Evolutionary conservation across 2,888 invertebrate genomes (phyloP).

Genomic region (Diarsia rubi): DNA sequence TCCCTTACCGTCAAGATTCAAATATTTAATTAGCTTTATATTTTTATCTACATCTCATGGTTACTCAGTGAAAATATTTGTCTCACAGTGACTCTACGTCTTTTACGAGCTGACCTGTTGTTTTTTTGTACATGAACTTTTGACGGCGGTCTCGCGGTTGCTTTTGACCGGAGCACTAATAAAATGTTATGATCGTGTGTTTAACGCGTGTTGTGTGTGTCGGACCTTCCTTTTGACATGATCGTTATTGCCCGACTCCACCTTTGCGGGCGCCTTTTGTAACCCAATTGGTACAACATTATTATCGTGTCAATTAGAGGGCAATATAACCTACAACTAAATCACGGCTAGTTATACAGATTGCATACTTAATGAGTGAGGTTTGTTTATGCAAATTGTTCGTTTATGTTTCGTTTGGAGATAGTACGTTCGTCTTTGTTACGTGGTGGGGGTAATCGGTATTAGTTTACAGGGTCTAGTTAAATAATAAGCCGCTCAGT

Average conservation of each 20-base stretch:
- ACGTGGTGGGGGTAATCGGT: slow-evolving; percentile 82
- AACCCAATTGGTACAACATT: slow-evolving; percentile 86
- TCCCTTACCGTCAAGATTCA: slow-evolving; percentile 52
- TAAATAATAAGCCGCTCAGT: slow-evolving; percentile 88
- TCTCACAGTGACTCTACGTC: slow-evolving; percentile 86
- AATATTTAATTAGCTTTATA: slow-evolving; percentile 65
- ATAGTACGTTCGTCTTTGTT: slow-evolving; percentile 75
- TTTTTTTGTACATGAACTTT: slow-evolving; percentile 88
- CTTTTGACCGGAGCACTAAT: slow-evolving; percentile 90
- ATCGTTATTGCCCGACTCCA: slow-evolving; percentile 88
- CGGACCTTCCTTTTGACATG: slow-evolving; percentile 90
- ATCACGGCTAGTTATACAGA: slow-evolving; percentile 82
- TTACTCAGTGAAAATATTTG: slow-evolving; percentile 79
- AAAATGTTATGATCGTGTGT: slow-evolving; percentile 91
- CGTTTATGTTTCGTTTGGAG: slow-evolving; percentile 64
- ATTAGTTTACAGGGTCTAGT: slow-evolving; percentile 86
- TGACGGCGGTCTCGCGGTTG: slow-evolving; percentile 89
- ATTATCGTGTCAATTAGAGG: slow-evolving; percentile 89
- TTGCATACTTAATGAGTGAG: slow-evolving; percentile 70
- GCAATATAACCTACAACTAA: slow-evolving; percentile 84
- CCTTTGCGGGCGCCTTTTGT: slow-evolving; percentile 89
- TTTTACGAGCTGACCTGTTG: slow-evolving; percentile 89
- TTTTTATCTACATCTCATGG: slow-evolving; percentile 74
- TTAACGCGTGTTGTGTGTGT: slow-evolving; percentile 90
- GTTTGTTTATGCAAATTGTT: slow-evolving; percentile 78